phyloP scores from a whole-genome alignment of 2,113 vertebrate genomes.

The Chrysochloris asiatica region DNA sequence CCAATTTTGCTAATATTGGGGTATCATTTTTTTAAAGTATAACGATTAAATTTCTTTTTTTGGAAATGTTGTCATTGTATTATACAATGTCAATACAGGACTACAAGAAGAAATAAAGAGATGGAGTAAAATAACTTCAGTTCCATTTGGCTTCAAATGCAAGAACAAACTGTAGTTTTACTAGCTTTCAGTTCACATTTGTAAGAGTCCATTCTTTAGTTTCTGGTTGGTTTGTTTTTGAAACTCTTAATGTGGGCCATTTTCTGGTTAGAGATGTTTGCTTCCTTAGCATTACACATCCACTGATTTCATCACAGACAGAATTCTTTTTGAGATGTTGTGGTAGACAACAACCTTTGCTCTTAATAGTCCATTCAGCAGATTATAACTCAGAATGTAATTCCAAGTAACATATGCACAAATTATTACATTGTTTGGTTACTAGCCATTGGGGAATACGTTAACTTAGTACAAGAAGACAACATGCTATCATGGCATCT shows the following conservation, averaged over 20 bases:
- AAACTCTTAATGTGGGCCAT: neutral
- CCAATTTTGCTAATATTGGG: neutral
- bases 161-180: conserved; percentile 38
- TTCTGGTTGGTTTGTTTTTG: neutral
- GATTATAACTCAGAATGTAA: neutral
- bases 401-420: neutral
- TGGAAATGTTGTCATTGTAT: neutral
- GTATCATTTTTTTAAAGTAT: neutral
- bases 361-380: neutral
- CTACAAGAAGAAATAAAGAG: conserved; percentile 11
- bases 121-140: conserved; percentile 30
- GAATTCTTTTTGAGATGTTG: neutral
- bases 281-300: conserved; percentile 49
- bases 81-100: neutral
- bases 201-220: neutral
- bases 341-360: neutral
- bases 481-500: neutral
- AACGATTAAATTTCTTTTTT: neutral
- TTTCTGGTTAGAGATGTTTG: conserved; percentile 21
- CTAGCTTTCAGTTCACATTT: conserved; percentile 31
- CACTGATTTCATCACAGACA: neutral
- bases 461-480: neutral
- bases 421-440: neutral
- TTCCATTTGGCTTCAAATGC: neutral
- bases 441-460: neutral